Base-by-base conservation (phyloP, 1,140 invertebrate genomes). In the Pseudomyrmex cubaensis region DNA sequence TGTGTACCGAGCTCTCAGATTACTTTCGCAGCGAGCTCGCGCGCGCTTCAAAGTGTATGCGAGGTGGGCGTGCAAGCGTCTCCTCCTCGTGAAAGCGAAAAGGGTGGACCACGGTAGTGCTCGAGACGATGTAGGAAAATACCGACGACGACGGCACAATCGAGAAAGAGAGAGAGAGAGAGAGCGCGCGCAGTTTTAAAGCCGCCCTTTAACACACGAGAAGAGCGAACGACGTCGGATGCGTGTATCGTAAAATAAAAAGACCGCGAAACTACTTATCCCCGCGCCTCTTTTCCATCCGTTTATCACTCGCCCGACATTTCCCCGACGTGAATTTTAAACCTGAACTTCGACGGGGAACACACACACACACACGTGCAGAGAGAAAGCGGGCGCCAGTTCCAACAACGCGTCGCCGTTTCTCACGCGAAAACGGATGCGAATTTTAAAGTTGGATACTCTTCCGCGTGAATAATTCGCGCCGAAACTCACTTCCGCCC, bases 1-100 rank as follows among this genome's bases (percentile, higher is more conserved):
- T 80, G 76, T 80, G 54, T 80, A 72, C 76, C 54, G 54, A 80
- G 76, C 76, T 80, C 66, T 80, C 66, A 80, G 76, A 80, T 80
- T 80, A 59, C 66, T 80, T 57, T 57, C 54, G 64, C 52, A 50
- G 66, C 76, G 64, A 20, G 15, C 20, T 1, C 35, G 8, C 17
- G 2, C 17, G 61, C 48, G 64, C 76, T 59, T 72, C 54, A 59
- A 70, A 80, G 76, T 35, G n/a, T 22, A 69, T 17, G 44, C 25
- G 66, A 22, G 44, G 10, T 75, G 72, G 57, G 72, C 44, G 52
- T 64, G 46, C 35, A 35, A 75, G 73, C 20, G 73, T n/a, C 13
- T n/a, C 13, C 13, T n/a, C 13, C 7, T 52, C 25, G 61, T 12
- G 22, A 20, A 44, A 4, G 20, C 7, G 22, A 44, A 25, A 35